Evolutionary conservation across 2,888 invertebrate species (phyloP).

Genomic region (Corbicula japonica): DNA sequence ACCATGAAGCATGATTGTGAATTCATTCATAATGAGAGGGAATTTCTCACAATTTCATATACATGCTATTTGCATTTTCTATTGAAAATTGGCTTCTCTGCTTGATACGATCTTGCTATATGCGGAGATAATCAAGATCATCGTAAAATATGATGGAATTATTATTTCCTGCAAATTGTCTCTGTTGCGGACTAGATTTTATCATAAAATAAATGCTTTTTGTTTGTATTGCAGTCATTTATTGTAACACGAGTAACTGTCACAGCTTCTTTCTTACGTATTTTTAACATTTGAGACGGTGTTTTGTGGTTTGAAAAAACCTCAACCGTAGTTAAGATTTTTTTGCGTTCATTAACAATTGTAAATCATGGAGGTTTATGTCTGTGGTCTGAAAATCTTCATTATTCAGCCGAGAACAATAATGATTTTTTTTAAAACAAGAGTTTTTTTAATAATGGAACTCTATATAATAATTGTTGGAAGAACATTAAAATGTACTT

Average conservation of each 20-base stretch:
- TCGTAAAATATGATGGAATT: slow-evolving; percentile 6
- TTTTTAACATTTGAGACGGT: no score
- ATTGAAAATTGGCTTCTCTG: slow-evolving; percentile 12
- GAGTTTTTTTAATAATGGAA: no score
- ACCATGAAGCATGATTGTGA: slow-evolving; percentile 1
- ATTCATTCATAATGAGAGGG: slow-evolving; percentile 29
- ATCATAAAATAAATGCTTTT: slow-evolving; percentile 15
- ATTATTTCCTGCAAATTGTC: slow-evolving; percentile 4
- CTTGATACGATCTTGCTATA: slow-evolving; percentile 15
- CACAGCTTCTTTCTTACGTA: no score
- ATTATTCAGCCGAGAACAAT: no score
- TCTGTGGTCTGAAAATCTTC: no score
- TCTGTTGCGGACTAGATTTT: background rate
- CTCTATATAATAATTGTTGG: no score
- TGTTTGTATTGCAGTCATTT: background rate
- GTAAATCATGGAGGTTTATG: no score
- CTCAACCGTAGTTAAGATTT: no score
- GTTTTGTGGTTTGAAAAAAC: no score
- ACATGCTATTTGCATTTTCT: background rate
- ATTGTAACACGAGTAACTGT: background rate
- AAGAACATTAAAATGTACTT: no score
- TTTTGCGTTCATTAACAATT: no score
- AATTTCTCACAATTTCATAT: slow-evolving; percentile 20
- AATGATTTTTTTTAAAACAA: no score
- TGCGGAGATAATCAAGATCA: slow-evolving; percentile 8